A percentile compares a stretch with the other conserved stretches of the same genome.
Evolutionary conservation across 2,113 vertebrate species (phyloP).

Genomic region (Lagopus leucura): DNA sequence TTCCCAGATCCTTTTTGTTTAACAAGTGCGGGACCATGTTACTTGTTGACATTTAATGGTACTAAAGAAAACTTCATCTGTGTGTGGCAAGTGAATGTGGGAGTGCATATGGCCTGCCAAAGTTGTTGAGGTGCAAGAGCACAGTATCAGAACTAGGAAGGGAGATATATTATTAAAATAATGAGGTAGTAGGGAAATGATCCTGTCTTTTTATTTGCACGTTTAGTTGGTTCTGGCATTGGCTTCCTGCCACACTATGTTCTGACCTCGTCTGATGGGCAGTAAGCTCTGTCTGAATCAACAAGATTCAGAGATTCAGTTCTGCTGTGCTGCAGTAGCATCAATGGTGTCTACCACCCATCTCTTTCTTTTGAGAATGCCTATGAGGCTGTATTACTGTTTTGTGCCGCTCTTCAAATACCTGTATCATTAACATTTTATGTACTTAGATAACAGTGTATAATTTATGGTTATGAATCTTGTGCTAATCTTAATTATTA

Average conservation of each 20-base stretch:
- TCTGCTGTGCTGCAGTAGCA: slow-evolving; percentile 22
- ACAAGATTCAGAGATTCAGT: not conserved
- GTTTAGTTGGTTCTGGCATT: slow-evolving; percentile 42
- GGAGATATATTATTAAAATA: not conserved
- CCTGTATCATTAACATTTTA: slow-evolving; percentile 77
- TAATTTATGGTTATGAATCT: slow-evolving; percentile 86
- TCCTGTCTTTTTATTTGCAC: slow-evolving; percentile 54
- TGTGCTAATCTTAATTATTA: slow-evolving; percentile 85
- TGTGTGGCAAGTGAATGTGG: slow-evolving; percentile 10
- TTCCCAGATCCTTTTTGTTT: slow-evolving; percentile 66
- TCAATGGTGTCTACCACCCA: not conserved
- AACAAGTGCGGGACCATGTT: slow-evolving; percentile 56
- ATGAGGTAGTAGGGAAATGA: not conserved
- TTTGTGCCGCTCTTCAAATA: slow-evolving; percentile 77
- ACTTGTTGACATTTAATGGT: slow-evolving; percentile 47
- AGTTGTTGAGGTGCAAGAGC: slow-evolving; percentile 37
- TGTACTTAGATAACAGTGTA: slow-evolving; percentile 83
- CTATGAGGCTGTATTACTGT: slow-evolving; percentile 53
- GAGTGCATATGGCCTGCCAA: slow-evolving; percentile 48
- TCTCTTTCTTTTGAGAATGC: slow-evolving; percentile 55
- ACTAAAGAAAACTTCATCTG: slow-evolving; percentile 50
- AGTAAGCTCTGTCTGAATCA: not conserved
- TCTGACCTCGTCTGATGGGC: slow-evolving; percentile 22
- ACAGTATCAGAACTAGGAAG: slow-evolving; percentile 14
- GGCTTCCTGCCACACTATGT: slow-evolving; percentile 20